These are phyloP conservation scores for Rhinogobio ventralis DNA, from an alignment of 2,797 vertebrate species.

Conservation along the genomic window DNA sequence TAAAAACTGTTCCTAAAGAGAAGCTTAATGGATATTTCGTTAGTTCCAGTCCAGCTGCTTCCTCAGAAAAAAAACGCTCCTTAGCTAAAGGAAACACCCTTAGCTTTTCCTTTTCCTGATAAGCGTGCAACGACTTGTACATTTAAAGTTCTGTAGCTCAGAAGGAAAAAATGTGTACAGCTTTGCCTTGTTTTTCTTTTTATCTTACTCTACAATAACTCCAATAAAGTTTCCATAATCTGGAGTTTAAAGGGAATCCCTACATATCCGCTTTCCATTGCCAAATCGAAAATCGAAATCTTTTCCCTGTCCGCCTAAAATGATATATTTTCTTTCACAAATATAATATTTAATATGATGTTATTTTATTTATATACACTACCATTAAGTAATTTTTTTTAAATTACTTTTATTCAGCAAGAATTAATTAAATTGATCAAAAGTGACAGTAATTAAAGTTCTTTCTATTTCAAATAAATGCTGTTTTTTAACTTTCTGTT, in stretches of 20 bases:
- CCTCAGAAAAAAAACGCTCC: constrained; percentile 45
- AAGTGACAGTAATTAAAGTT: neutral
- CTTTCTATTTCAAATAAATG: neutral
- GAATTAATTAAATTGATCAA: neutral
- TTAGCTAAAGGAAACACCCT: constrained; percentile 70
- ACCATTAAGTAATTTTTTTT: neutral
- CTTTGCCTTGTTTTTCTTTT: constrained; percentile 16
- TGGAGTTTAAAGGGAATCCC: neutral
- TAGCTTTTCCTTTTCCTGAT: constrained; percentile 76
- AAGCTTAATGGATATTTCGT: constrained; percentile 36
- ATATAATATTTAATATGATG: neutral
- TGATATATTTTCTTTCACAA: neutral
- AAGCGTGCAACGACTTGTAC: constrained; percentile 50
- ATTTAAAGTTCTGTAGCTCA: constrained; percentile 51
- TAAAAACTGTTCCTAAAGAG: neutral
- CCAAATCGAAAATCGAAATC: neutral
- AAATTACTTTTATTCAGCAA: neutral
- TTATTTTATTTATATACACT: neutral
- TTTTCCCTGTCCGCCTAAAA: neutral
- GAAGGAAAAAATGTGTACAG: neutral
- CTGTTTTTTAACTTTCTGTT: no score
- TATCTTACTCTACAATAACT: neutral
- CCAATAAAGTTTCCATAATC: constrained; percentile 4
- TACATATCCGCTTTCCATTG: neutral
- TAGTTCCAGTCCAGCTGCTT: constrained; percentile 56